Percentiles rank a stretch among this genome's conserved stretches.
phyloP scores from a whole-genome alignment of 2,113 vertebrate species.

The Cryptomyrus ogoouensis region DNA sequence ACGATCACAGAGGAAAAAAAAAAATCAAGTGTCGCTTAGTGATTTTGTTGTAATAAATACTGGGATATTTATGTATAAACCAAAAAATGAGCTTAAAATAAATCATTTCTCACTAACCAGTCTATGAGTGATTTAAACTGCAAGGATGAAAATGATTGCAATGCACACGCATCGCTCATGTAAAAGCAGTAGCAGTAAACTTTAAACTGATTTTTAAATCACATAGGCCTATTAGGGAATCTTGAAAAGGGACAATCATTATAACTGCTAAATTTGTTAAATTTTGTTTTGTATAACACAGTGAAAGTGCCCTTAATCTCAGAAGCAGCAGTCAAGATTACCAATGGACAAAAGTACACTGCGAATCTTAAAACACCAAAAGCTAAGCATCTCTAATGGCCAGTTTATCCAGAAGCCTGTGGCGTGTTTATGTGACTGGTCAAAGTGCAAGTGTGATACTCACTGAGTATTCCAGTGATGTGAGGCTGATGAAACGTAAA shows the following conservation, averaged over 20 bases:
- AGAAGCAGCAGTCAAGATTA: background rate
- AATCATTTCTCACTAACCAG: background rate
- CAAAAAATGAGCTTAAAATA: background rate
- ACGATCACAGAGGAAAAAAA: background rate
- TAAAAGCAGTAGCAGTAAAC: background rate
- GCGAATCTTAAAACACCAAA: background rate
- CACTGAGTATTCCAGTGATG: conserved; percentile 83
- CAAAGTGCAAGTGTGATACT: conserved; percentile 25
- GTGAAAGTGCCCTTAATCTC: background rate
- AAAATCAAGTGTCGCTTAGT: background rate
- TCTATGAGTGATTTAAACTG: background rate
- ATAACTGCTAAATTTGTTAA: background rate
- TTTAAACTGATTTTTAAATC: background rate
- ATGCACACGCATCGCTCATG: background rate
- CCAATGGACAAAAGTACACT: background rate
- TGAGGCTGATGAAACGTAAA: conserved; percentile 93
- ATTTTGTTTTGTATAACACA: no score
- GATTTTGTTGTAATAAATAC: background rate
- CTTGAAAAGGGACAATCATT: background rate
- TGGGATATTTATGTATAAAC: background rate
- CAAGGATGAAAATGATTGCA: background rate
- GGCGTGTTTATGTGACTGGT: background rate
- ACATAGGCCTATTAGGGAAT: no score
- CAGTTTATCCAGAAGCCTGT: background rate
- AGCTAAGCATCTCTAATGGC: background rate